phyloP scores from a whole-genome alignment of 2,113 vertebrate species.

The Scartelaos histophorus region DNA sequence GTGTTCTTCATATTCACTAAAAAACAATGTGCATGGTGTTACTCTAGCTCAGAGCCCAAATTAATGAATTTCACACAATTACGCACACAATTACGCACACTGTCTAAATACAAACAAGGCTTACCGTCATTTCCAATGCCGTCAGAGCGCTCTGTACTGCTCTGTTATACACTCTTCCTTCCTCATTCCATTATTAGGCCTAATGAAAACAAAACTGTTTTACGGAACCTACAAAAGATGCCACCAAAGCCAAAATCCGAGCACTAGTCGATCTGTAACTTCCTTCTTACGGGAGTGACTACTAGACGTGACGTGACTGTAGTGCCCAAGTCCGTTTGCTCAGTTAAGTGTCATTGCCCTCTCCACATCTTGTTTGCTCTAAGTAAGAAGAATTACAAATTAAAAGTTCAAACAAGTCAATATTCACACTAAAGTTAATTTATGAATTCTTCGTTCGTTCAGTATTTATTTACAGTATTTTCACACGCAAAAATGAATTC shows the following conservation, averaged over 20 bases:
- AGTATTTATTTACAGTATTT: background rate
- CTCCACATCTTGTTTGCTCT: background rate
- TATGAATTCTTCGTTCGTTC: too few relatives aligned
- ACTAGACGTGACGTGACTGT: background rate
- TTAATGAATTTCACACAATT: background rate
- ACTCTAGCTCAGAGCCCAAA: background rate
- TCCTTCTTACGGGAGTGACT: too few relatives aligned
- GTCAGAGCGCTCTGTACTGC: background rate
- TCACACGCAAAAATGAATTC: background rate
- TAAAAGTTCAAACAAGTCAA: background rate
- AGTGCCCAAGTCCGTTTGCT: background rate
- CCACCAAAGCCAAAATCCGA: too few relatives aligned
- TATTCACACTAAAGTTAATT: background rate
- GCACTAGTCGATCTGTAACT: too few relatives aligned
- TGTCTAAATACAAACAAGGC: background rate
- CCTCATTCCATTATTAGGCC: background rate
- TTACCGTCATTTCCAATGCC: constrained; percentile 8
- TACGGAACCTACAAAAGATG: background rate
- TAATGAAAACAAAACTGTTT: background rate
- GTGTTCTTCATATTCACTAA: background rate
- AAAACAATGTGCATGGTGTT: background rate
- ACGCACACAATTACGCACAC: background rate
- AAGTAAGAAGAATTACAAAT: background rate
- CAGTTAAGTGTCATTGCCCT: background rate
- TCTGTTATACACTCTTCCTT: background rate